These are phyloP conservation scores for Pteria penguin DNA, from an alignment of 2,888 invertebrate genomes.

Conservation along the genomic window DNA sequence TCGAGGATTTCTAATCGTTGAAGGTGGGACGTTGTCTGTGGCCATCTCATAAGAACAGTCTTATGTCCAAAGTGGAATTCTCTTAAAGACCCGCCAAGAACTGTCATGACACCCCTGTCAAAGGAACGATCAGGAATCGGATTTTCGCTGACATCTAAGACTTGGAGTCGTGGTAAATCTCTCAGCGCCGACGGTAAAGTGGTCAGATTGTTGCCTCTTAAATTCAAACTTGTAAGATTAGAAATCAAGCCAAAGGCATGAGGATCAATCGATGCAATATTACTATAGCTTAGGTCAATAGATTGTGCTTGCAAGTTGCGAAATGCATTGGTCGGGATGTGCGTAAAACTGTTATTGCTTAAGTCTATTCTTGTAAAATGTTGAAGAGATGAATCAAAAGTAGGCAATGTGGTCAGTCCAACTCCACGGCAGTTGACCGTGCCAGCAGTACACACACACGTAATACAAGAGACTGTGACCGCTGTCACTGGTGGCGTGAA, in stretches of 20 bases:
- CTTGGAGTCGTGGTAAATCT: background rate
- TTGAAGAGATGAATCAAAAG: background rate
- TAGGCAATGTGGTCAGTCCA: slow-evolving; percentile 27
- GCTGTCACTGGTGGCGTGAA: background rate
- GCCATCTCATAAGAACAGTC: slow-evolving; percentile 45
- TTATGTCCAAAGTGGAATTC: slow-evolving; percentile 52
- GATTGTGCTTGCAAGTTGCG: slow-evolving; percentile 5
- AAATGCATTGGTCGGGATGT: slow-evolving; percentile 32
- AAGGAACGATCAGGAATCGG: background rate
- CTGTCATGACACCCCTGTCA: slow-evolving; percentile 14
- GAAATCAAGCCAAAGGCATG: slow-evolving; percentile 42
- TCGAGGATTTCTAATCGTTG: slow-evolving; percentile 46
- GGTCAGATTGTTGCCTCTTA: slow-evolving; percentile 18
- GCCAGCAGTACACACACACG: slow-evolving; percentile 39
- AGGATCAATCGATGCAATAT: slow-evolving; percentile 23
- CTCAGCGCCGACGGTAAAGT: slow-evolving; percentile 14
- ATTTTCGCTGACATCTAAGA: slow-evolving; percentile 35
- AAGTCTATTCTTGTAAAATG: slow-evolving; percentile 25
- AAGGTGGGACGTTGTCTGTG: slow-evolving; percentile 48
- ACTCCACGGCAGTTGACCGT: slow-evolving; percentile 42
- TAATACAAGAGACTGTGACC: background rate
- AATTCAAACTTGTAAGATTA: slow-evolving; percentile 29
- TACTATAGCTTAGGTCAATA: slow-evolving; percentile 43
- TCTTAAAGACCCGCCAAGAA: slow-evolving; percentile 26
- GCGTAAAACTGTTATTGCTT: slow-evolving; percentile 36